A percentile compares a stretch with the other conserved stretches of the same genome.
Conservation (phyloP, 1,140 invertebrate genomes). For the Arion vulgaris region DNA sequence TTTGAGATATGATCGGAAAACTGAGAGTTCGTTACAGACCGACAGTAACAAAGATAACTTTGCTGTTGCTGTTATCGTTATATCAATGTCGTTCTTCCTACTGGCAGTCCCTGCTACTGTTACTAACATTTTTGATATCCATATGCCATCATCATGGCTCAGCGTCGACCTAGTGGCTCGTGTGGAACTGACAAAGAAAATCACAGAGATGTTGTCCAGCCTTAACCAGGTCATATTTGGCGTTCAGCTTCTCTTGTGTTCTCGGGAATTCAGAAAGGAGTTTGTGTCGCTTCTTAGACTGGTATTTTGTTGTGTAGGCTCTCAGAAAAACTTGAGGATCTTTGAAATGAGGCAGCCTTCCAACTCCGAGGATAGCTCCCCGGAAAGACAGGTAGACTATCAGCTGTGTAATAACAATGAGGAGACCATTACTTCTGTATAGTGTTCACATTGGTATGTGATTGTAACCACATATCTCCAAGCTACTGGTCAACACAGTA, state of each 20-base stretch:
- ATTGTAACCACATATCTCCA: too few relatives aligned
- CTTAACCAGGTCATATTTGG: constrained; percentile 43
- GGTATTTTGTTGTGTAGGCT: constrained; percentile 24
- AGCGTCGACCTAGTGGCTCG: constrained; percentile 42
- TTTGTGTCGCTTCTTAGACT: not conserved
- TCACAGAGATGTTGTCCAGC: constrained; percentile 44
- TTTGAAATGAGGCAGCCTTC: constrained; percentile 46
- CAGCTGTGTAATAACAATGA: constrained; percentile 29
- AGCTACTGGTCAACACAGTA: too few relatives aligned
- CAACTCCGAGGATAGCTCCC: constrained; percentile 28
- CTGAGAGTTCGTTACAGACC: not conserved
- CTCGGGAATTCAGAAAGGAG: constrained; percentile 37
- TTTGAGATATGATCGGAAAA: constrained; percentile 44
- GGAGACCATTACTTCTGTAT: constrained; percentile 13
- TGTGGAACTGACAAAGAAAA: constrained; percentile 50
- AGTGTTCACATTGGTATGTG: not conserved
- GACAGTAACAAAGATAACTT: constrained; percentile 39
- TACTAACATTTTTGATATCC: constrained; percentile 59
- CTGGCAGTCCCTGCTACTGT: constrained; percentile 62
- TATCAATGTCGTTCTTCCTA: constrained; percentile 60
- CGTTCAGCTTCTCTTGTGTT: constrained; percentile 41
- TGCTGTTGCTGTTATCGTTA: constrained; percentile 52
- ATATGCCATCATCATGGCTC: constrained; percentile 55
- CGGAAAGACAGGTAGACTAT: constrained; percentile 20
- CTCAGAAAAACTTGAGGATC: constrained; percentile 40